phyloP scores from a whole-genome alignment of 2,888 invertebrate genomes.

The Drosophila acutilabella region DNA sequence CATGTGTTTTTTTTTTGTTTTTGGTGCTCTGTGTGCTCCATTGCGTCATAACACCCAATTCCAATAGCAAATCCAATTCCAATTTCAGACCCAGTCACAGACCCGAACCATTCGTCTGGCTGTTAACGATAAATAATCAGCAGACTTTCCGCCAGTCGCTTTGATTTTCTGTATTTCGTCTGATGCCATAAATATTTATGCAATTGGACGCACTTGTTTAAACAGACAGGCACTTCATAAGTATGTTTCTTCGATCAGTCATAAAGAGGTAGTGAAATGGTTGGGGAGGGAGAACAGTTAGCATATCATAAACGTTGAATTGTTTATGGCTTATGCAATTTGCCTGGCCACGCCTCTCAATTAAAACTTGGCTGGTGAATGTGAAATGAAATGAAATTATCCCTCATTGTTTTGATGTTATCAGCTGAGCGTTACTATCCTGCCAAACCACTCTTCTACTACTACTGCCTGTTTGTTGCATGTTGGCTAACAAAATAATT shows the following conservation, averaged over 20 bases:
- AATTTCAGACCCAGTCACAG: slow-evolving; percentile 17
- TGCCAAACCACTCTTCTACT: background rate
- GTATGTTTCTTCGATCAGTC: slow-evolving; percentile 11
- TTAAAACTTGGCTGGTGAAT: slow-evolving; percentile 53
- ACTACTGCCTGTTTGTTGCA: slow-evolving; percentile 59
- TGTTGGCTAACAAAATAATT: slow-evolving; percentile 79
- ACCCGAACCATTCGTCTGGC: slow-evolving; percentile 34
- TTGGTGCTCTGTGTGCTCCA: slow-evolving; percentile 2
- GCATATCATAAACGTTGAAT: slow-evolving; percentile 45
- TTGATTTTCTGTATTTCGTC: slow-evolving; percentile 42
- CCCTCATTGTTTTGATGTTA: slow-evolving; percentile 75
- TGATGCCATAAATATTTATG: slow-evolving; percentile 71
- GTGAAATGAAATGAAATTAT: slow-evolving; percentile 36
- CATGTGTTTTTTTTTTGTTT: slow-evolving; percentile 54
- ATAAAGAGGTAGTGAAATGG: background rate
- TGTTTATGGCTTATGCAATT: slow-evolving; percentile 64
- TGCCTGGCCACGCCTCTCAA: slow-evolving; percentile 64
- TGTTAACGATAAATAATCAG: slow-evolving; percentile 69
- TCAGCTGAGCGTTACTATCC: slow-evolving; percentile 48
- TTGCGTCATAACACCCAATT: slow-evolving; percentile 24
- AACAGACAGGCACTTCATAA: slow-evolving; percentile 39
- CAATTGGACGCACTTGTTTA: slow-evolving; percentile 65
- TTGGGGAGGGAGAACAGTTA: slow-evolving; percentile 8
- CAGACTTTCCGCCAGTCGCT: slow-evolving; percentile 45
- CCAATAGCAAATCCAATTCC: slow-evolving; percentile 27